Percentiles rank a stretch among this genome's conserved stretches.
Evolutionary conservation across 2,888 invertebrate genomes (phyloP).

Genomic region (Drosophila percnosoma): DNA sequence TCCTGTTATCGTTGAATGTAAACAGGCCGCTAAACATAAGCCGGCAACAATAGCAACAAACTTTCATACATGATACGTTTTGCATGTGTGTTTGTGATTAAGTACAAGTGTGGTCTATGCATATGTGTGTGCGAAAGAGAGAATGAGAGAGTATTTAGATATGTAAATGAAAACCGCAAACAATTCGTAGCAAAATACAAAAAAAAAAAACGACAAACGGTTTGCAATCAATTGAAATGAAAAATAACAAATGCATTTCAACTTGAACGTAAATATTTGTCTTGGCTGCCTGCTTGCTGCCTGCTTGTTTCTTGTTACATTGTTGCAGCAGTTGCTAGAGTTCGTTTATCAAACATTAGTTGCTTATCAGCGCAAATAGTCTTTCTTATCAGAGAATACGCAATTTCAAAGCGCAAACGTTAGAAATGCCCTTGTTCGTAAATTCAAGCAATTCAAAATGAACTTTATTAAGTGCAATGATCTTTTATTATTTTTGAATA

Average conservation of each 20-base stretch:
- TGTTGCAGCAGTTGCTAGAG: slow-evolving; percentile 27
- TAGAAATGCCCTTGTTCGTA: not conserved
- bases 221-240: slow-evolving; percentile 29
- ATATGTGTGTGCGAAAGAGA: slow-evolving; percentile 5
- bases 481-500: not conserved
- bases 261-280: slow-evolving; percentile 25
- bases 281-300: slow-evolving; percentile 1
- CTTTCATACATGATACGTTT: not conserved
- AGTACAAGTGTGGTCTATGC: not conserved
- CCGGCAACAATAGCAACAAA: slow-evolving; percentile 55
- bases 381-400: slow-evolving; percentile 32
- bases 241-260: slow-evolving; percentile 9
- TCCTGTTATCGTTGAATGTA: slow-evolving; percentile 28
- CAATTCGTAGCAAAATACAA: slow-evolving; percentile 54
- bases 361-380: slow-evolving; percentile 45
- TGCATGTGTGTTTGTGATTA: not conserved
- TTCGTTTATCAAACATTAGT: slow-evolving; percentile 42
- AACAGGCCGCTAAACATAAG: slow-evolving; percentile 27
- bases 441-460: not conserved
- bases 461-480: not conserved
- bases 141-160: slow-evolving; percentile 24
- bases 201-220: slow-evolving; percentile 26
- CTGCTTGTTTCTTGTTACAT: slow-evolving; percentile 7
- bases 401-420: slow-evolving; percentile 12
- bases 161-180: slow-evolving; percentile 45